These are phyloP conservation scores for Cirrhinus molitorella DNA, from an alignment of 2,797 vertebrate genomes.

Conservation along the genomic window DNA sequence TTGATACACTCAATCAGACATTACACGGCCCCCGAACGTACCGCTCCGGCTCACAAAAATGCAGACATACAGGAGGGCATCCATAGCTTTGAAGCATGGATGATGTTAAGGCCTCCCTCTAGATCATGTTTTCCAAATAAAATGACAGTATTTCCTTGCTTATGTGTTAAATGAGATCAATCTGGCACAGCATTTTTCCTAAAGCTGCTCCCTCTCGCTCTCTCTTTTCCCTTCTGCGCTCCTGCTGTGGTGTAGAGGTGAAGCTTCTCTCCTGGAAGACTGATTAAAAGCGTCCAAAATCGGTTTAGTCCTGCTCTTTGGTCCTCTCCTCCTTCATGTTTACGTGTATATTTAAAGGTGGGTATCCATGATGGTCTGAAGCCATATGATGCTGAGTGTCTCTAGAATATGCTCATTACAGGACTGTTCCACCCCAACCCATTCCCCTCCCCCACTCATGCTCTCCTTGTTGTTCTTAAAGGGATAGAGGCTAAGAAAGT, in stretches of 20 bases:
- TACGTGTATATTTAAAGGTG: conserved; percentile 61
- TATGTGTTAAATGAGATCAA: conserved; percentile 66
- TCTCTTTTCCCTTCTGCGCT: conserved; percentile 61
- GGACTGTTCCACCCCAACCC: conserved; percentile 81
- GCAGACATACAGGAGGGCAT: conserved; percentile 60
- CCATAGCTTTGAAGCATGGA: conserved; percentile 56
- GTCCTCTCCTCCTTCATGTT: conserved; percentile 61
- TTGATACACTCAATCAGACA: conserved; percentile 75
- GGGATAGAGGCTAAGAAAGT: conserved; percentile 83
- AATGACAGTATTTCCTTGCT: conserved; percentile 72
- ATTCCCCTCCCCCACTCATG: conserved; percentile 76
- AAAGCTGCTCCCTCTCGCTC: conserved; percentile 59
- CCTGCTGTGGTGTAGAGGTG: conserved; percentile 67
- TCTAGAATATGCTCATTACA: conserved; percentile 84
- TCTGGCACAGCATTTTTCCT: conserved; percentile 67
- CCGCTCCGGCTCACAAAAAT: conserved; percentile 66
- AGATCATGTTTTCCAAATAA: conserved; percentile 73
- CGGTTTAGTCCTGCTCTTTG: conserved; percentile 63
- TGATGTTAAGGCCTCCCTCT: conserved; percentile 54
- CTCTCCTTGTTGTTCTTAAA: conserved; percentile 86
- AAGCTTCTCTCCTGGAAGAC: conserved; percentile 65
- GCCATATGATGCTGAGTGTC: conserved; percentile 77
- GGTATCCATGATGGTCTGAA: conserved; percentile 75
- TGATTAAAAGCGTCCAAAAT: conserved; percentile 47
- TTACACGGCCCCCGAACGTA: conserved; percentile 69